A percentile compares a stretch with the other conserved stretches of the same genome.
These are phyloP conservation scores for Oscheius sp. DNA, from an alignment of 2,888 invertebrate genomes.

Conservation along the genomic window DNA sequence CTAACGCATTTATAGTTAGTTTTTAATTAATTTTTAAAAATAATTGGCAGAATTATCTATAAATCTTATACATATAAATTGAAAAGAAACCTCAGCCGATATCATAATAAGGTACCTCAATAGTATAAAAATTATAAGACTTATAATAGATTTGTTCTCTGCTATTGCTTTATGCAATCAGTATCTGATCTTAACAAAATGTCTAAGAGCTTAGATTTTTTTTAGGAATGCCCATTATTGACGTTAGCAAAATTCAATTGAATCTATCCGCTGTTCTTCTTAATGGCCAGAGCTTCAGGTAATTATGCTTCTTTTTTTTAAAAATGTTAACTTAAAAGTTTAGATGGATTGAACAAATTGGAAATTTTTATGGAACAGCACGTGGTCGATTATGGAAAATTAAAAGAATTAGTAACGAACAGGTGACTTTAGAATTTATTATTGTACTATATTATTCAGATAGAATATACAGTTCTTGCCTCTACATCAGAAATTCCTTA, in stretches of 20 bases:
- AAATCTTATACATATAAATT: too few species aligned
- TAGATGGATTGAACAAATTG: conserved; percentile 28
- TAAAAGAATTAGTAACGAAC: conserved; percentile 14
- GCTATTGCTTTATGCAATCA: too few species aligned
- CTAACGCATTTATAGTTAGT: neutral
- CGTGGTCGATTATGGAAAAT: conserved; percentile 26
- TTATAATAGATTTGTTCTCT: too few species aligned
- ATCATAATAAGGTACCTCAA: too few species aligned
- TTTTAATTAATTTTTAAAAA: neutral
- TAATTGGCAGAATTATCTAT: neutral
- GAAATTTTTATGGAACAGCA: conserved; percentile 28
- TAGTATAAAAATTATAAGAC: too few species aligned
- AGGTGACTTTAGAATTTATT: conserved; percentile 14
- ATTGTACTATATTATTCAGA: neutral
- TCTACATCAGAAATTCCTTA: neutral
- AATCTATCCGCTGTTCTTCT: conserved; percentile 31
- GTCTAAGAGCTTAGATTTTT: neutral
- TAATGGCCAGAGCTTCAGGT: conserved; percentile 35
- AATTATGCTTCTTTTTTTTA: neutral
- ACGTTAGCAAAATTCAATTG: conserved; percentile 13
- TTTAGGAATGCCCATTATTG: conserved; percentile 13
- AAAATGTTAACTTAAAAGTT: too few species aligned
- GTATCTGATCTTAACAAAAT: too few species aligned
- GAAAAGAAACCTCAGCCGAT: too few species aligned
- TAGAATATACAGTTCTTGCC: conserved; percentile 18